These are phyloP conservation scores for Apantesis nais DNA, from an alignment of 2,888 invertebrate genomes.

Conservation along the genomic window DNA sequence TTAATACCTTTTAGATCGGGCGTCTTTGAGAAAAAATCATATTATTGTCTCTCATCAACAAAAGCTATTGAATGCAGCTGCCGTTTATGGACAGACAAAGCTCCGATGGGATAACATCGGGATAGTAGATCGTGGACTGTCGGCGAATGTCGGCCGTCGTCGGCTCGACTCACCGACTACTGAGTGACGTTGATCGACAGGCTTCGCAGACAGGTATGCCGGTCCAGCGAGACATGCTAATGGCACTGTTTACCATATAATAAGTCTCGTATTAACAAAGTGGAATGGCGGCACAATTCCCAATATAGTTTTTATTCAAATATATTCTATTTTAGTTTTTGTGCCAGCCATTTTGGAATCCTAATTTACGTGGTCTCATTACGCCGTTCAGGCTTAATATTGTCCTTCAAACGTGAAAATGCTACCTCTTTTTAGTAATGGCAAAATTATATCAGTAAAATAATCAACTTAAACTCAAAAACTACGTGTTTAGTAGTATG, in stretches of 20 bases:
- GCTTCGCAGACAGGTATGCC: slow-evolving; percentile 62
- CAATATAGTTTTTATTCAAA: slow-evolving; percentile 56
- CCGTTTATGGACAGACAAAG: slow-evolving; percentile 81
- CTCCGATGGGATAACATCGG: slow-evolving; percentile 76
- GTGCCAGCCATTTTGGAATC: slow-evolving; percentile 31
- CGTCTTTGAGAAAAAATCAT: slow-evolving; percentile 59
- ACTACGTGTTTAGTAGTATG: no score
- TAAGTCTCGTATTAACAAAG: slow-evolving; percentile 72
- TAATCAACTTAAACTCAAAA: not conserved
- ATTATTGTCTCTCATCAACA: slow-evolving; percentile 66
- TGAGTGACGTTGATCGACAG: slow-evolving; percentile 81
- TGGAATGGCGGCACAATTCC: slow-evolving; percentile 52
- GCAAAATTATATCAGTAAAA: no score
- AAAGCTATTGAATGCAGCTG: slow-evolving; percentile 70
- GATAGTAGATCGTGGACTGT: slow-evolving; percentile 72
- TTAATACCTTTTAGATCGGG: slow-evolving; percentile 63
- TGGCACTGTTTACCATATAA: slow-evolving; percentile 82
- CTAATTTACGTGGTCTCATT: slow-evolving; percentile 35
- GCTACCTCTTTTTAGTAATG: not conserved
- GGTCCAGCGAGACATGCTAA: slow-evolving; percentile 78
- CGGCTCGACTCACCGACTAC: slow-evolving; percentile 56
- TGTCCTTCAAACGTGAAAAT: not conserved
- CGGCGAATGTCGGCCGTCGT: slow-evolving; percentile 62
- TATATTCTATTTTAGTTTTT: slow-evolving; percentile 49
- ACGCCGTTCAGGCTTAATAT: slow-evolving; percentile 14